Conservation (phyloP, 2,888 invertebrate species). For the Aphodius granarius region DNA sequence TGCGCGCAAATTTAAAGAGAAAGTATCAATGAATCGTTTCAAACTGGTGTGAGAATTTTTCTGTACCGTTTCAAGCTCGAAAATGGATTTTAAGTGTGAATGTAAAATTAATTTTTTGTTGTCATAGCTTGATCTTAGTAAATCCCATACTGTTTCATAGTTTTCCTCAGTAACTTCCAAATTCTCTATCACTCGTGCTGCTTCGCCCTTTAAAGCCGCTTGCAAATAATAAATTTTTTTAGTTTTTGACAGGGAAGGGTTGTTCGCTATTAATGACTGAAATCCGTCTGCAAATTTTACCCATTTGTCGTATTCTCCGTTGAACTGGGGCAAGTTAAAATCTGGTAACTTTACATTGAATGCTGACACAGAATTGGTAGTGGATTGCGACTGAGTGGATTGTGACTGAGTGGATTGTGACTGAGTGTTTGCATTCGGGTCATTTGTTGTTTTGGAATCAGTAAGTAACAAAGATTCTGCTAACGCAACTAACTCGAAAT, state of each 20-base stretch:
- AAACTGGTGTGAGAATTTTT: not conserved
- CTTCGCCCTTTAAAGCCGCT: slow-evolving; percentile 4
- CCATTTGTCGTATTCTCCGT: not conserved
- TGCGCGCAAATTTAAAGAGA: not conserved
- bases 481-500: not conserved
- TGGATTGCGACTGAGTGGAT: not conserved
- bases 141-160: slow-evolving; percentile 10
- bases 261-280: not conserved
- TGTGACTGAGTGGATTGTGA: not conserved
- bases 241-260: not conserved
- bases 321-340: too few species aligned
- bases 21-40: not conserved
- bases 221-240: slow-evolving; percentile 11
- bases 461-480: not conserved
- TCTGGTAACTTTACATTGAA: too few species aligned
- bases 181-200: not conserved
- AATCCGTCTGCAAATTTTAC: not conserved
- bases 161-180: slow-evolving; percentile 2
- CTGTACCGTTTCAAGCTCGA: not conserved
- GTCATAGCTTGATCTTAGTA: slow-evolving; percentile 4
- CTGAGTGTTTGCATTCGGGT: not conserved
- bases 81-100: too few species aligned
- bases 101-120: not conserved
- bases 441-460: not conserved
- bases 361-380: too few species aligned